Percentiles rank a stretch among this genome's conserved stretches.
phyloP scores from a whole-genome alignment of 92 coral and sea anemone species.

The Galaxea fascicularis region DNA sequence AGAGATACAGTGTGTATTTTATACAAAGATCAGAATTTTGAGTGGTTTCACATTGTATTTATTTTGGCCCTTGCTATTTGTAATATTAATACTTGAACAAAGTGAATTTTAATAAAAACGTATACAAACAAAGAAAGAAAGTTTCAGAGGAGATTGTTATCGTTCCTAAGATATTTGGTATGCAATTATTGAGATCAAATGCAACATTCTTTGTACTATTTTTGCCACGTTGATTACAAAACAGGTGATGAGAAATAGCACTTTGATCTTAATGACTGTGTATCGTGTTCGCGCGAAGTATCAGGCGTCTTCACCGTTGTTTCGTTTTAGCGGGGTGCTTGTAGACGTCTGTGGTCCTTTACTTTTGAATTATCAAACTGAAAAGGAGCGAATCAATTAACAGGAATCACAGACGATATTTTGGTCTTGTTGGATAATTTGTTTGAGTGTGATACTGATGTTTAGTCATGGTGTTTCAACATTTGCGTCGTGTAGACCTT shows the following conservation, averaged over 20 bases:
- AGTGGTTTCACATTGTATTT: neutral
- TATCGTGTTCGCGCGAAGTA: neutral
- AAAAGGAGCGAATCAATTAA: too few relatives aligned
- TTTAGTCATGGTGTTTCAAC: constrained; percentile 12
- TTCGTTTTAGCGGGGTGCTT: neutral
- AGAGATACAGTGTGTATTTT: neutral
- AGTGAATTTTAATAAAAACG: neutral
- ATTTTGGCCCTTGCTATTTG: neutral
- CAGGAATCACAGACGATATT: neutral
- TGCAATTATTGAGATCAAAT: neutral
- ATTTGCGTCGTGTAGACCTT: constrained; percentile 39
- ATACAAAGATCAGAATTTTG: neutral
- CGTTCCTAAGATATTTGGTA: neutral
- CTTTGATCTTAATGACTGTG: neutral
- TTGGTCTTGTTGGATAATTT: neutral
- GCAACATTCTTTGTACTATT: neutral
- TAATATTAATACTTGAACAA: neutral
- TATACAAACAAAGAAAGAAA: neutral
- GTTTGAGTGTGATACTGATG: neutral
- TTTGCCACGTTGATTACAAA: neutral
- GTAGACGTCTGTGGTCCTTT: neutral
- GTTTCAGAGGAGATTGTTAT: neutral
- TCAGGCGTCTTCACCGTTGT: neutral
- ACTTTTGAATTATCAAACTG: neutral
- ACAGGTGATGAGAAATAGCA: constrained; percentile 19